phyloP scores from a whole-genome alignment of 2,797 vertebrate species.

The Chaetodon trifasciatus region DNA sequence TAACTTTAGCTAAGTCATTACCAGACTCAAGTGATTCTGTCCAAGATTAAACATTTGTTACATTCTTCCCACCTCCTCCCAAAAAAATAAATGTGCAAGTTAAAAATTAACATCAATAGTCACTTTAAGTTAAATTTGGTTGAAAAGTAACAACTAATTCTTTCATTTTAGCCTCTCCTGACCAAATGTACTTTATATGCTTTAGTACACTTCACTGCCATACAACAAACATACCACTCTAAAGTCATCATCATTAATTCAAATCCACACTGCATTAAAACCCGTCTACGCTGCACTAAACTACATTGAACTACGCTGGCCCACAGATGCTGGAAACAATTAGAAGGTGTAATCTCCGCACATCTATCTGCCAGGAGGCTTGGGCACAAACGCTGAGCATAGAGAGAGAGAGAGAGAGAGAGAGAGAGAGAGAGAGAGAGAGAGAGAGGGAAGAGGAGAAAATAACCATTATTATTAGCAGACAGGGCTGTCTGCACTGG shows the following conservation, averaged over 20 bases:
- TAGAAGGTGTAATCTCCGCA: slow-evolving; percentile 81
- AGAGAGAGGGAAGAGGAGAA: slow-evolving; percentile 49
- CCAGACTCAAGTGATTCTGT: not conserved
- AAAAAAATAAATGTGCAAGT: not conserved
- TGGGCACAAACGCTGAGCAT: slow-evolving; percentile 74
- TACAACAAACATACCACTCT: slow-evolving; percentile 46
- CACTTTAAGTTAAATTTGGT: not conserved
- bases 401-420: slow-evolving; percentile 55
- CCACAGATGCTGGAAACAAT: slow-evolving; percentile 77
- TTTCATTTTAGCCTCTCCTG: slow-evolving; percentile 6
- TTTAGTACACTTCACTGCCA: slow-evolving; percentile 37
- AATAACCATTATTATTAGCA: slow-evolving; percentile 79
- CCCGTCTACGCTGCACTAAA: slow-evolving; percentile 73
- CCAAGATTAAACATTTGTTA: not conserved
- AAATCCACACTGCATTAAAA: slow-evolving; percentile 68
- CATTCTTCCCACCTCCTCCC: not conserved
- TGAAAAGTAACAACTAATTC: not conserved
- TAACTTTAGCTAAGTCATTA: too few relatives aligned
- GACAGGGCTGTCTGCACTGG: slow-evolving; percentile 74
- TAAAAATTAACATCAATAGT: not conserved
- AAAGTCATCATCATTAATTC: slow-evolving; percentile 61
- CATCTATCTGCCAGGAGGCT: slow-evolving; percentile 83
- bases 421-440: slow-evolving; percentile 37
- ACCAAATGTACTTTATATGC: slow-evolving; percentile 28
- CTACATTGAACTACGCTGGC: slow-evolving; percentile 57